A percentile compares a stretch with the other conserved stretches of the same genome.
These are phyloP conservation scores for Araneus ventricosus DNA, from an alignment of 1,140 invertebrate genomes.

Conservation along the genomic window DNA sequence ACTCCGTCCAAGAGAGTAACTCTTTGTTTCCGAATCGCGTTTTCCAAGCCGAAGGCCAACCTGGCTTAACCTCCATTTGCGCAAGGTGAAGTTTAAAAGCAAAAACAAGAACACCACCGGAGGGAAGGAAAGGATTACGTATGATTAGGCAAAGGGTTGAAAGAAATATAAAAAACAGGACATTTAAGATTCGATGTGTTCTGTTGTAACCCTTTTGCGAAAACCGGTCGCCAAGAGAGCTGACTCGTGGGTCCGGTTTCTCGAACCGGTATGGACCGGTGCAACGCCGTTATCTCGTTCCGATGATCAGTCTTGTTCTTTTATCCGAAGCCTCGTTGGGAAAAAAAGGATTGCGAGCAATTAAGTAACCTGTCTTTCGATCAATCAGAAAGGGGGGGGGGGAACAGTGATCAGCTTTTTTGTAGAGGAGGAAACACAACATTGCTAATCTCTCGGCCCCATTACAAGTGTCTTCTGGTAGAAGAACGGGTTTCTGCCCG, in stretches of 20 bases:
- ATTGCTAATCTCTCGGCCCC: neutral
- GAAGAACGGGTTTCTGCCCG: neutral
- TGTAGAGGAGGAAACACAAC: neutral
- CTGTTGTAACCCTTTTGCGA: constrained; percentile 22
- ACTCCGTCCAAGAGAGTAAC: neutral
- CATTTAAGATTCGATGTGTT: neutral
- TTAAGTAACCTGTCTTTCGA: constrained; percentile 20
- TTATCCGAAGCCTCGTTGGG: neutral
- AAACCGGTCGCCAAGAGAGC: constrained; percentile 21
- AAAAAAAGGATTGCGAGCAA: neutral
- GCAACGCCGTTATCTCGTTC: constrained; percentile 43
- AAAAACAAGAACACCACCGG: constrained; percentile 8
- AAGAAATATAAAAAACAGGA: neutral
- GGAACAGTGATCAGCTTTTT: neutral
- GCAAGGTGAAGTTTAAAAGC: constrained; percentile 60
- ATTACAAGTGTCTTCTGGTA: constrained; percentile 11
- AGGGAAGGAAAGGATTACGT: neutral
- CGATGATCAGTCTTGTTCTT: constrained; percentile 9
- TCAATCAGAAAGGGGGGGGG: neutral
- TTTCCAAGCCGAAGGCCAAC: neutral
- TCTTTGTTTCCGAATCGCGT: neutral
- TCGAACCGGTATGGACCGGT: constrained; percentile 50
- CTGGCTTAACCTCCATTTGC: neutral
- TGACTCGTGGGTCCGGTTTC: constrained; percentile 32
- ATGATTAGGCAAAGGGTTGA: neutral